Evolutionary conservation across 1,140 invertebrate species (phyloP).

Genomic region (Archegozetes longisetosus): DNA sequence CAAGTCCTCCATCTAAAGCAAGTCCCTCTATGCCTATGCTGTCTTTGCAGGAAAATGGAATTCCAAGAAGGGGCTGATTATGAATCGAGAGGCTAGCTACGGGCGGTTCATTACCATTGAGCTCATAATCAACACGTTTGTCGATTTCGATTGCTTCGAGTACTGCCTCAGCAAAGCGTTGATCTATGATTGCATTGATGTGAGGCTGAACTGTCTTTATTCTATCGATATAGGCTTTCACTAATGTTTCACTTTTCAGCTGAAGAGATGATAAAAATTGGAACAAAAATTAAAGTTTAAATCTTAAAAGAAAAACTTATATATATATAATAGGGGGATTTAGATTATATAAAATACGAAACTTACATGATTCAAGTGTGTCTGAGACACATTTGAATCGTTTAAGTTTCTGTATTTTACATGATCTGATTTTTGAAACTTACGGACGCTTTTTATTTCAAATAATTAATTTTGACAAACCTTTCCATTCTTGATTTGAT

Average conservation of each 20-base stretch:
- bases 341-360: too few relatives aligned
- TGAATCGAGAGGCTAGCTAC: slow-evolving; percentile 21
- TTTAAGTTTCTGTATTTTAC: too few relatives aligned
- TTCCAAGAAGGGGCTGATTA: slow-evolving; percentile 23
- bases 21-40: slow-evolving; percentile 19
- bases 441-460: too few relatives aligned
- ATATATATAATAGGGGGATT: too few relatives aligned
- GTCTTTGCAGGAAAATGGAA: slow-evolving; percentile 20
- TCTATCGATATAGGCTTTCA: slow-evolving; percentile 26
- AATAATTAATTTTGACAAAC: slow-evolving; percentile 26
- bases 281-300: not conserved
- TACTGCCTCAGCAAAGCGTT: slow-evolving; percentile 24
- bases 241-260: slow-evolving; percentile 24
- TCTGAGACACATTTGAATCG: too few relatives aligned
- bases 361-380: too few relatives aligned
- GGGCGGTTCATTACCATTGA: slow-evolving; percentile 30
- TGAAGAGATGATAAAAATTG: slow-evolving; percentile 19
- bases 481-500: slow-evolving; percentile 26
- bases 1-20: slow-evolving; percentile 8
- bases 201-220: slow-evolving; percentile 26
- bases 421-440: too few relatives aligned
- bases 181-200: slow-evolving; percentile 26
- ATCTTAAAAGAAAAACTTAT: not conserved
- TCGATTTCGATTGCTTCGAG: slow-evolving; percentile 25
- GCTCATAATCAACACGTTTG: slow-evolving; percentile 22